These are phyloP conservation scores for Aplodontia rufa DNA, from an alignment of 2,113 vertebrate genomes.

Conservation along the genomic window DNA sequence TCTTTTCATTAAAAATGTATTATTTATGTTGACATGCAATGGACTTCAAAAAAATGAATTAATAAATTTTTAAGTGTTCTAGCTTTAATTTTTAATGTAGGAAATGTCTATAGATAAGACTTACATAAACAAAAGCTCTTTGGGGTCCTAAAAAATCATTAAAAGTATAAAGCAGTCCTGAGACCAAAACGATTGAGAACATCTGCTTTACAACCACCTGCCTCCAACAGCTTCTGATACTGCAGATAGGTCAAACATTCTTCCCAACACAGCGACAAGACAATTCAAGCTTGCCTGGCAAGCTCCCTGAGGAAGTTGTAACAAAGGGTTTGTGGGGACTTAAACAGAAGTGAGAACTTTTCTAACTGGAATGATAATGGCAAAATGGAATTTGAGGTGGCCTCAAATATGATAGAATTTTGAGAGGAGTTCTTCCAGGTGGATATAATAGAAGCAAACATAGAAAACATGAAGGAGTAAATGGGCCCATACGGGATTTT, in stretches of 20 bases:
- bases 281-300: not conserved
- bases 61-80: slow-evolving; percentile 3
- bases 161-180: not conserved
- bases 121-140: not conserved
- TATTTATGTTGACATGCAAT: slow-evolving; percentile 1
- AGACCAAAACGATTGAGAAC: not conserved
- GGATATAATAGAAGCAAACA: not conserved
- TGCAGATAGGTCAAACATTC: not conserved
- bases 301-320: not conserved
- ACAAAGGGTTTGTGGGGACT: not conserved
- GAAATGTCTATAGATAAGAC: not conserved
- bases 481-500: not conserved
- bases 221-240: not conserved
- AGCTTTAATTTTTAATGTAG: slow-evolving; percentile 18
- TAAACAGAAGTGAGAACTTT: not conserved
- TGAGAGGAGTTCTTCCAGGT: not conserved
- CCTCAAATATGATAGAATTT: not conserved
- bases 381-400: not conserved
- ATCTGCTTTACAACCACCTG: not conserved
- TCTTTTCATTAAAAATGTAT: slow-evolving; percentile 28
- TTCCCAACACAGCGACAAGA: not conserved
- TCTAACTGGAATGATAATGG: not conserved
- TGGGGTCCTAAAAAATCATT: not conserved
- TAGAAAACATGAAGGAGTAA: not conserved
- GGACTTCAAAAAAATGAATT: not conserved